Base-by-base conservation (phyloP, 2,797 vertebrate genomes). In the Premnoplex brunnescens region DNA sequence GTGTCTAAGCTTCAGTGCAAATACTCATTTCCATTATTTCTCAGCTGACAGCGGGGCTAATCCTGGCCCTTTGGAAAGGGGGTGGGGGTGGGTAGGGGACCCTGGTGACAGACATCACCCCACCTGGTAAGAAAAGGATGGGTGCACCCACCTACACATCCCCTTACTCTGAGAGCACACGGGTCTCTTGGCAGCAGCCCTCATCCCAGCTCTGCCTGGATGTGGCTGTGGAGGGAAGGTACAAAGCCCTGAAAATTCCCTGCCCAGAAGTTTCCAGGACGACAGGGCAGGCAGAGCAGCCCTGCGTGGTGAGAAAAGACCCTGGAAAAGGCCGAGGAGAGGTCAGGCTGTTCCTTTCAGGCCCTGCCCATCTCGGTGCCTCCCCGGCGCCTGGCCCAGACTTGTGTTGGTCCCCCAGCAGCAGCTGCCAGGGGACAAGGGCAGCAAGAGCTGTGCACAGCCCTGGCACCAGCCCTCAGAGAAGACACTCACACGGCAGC, bases 1-100 rank as follows among this genome's bases (percentile, higher is more conserved):
- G 96, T 97, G 96, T 95, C 86, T 89, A 96, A 95, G 91, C 95
- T 93, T 85, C 92, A 87, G 56, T 37, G 36, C 49, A 73, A 54
- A 30, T 21, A n/a, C 67, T 79, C 10, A 73, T 89, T 91, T 68
- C 54, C 41, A 7, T 93, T 74, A 34, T 87, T 94, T 85, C 69
- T 36, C 43, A 59, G 79, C 78, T 8, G 8, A 18, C 8, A 64
- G 74, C 44, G 71, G 64, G 37, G 34, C 58, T 41, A 21, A 43
- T 2, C 22, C 49, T n/a, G 59, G 48, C 56, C 36, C 26, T 49
- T 4, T 24, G 66, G 62, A 68, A n/a, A 0, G 36, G 49, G 37
- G 58, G 1, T 14, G 20, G 48, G n/a, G 27, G 14, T 10, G 41
- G 26, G 30, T 1, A 39, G 30, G 11, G 51, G 34, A 13, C 20